Evolutionary conservation across 2,888 invertebrate species (phyloP).

Genomic region (Mythimna pallens): DNA sequence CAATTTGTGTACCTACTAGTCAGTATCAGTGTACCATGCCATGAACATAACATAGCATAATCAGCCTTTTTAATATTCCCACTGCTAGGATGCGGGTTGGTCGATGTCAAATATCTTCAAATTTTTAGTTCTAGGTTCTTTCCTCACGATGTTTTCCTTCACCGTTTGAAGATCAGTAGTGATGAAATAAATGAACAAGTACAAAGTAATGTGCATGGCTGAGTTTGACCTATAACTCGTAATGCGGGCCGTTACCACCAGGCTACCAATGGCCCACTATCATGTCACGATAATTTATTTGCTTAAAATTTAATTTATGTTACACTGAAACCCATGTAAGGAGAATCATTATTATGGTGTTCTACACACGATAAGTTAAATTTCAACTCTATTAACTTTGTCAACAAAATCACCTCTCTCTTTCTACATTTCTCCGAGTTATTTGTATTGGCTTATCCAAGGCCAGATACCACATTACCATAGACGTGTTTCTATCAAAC

Average conservation of each 20-base stretch:
- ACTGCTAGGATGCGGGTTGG: not conserved
- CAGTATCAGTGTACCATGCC: too few species aligned
- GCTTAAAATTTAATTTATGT: not conserved
- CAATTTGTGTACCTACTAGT: not conserved
- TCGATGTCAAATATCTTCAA: not conserved
- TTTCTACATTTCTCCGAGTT: not conserved
- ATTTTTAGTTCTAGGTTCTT: too few species aligned
- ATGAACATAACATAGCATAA: too few species aligned
- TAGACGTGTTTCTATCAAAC: slow-evolving; percentile 12
- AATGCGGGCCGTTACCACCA: not conserved
- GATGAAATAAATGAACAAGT: not conserved
- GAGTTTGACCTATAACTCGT: not conserved
- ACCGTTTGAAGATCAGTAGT: not conserved
- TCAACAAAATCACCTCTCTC: not conserved
- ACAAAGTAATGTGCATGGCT: not conserved
- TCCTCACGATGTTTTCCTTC: not conserved
- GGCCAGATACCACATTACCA: not conserved
- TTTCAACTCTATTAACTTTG: not conserved
- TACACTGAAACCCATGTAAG: not conserved
- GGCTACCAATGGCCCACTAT: not conserved
- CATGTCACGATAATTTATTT: not conserved
- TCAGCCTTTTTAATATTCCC: too few species aligned
- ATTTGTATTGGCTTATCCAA: slow-evolving; percentile 7
- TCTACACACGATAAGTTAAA: not conserved
- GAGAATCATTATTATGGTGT: not conserved